These are phyloP conservation scores for Palythoa grandis DNA, from an alignment of 92 coral and sea anemone species.

Conservation along the genomic window DNA sequence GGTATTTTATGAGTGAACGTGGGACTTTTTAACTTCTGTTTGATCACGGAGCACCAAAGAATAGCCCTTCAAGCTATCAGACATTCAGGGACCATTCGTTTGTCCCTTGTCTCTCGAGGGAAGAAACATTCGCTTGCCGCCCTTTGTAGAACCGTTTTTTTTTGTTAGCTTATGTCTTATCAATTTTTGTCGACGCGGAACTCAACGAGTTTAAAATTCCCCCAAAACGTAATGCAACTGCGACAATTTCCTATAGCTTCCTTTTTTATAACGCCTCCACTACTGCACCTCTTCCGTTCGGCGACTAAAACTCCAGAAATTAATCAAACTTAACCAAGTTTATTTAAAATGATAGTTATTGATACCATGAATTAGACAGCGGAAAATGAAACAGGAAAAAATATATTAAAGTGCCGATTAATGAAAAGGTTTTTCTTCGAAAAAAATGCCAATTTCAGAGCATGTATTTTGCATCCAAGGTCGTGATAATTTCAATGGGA, in stretches of 20 bases:
- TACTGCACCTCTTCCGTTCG: conserved; percentile 37
- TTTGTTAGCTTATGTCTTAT: conserved; percentile 39
- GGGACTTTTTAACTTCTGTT: conserved; percentile 12
- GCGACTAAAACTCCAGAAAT: neutral
- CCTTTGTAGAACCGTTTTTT: neutral
- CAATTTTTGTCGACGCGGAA: conserved; percentile 21
- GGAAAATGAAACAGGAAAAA: neutral
- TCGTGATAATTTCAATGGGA: no score
- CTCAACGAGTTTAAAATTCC: neutral
- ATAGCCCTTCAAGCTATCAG: conserved; percentile 49
- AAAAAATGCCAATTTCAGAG: neutral
- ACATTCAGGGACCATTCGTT: conserved; percentile 68
- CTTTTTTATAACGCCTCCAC: conserved; percentile 11
- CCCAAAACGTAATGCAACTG: neutral
- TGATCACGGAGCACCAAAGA: conserved; percentile 11
- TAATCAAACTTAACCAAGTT: conserved; percentile 1
- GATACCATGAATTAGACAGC: neutral
- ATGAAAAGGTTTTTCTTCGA: no score
- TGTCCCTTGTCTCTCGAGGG: conserved; percentile 51
- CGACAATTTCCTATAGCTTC: conserved; percentile 26
- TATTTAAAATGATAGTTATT: neutral
- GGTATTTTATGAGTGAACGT: conserved; percentile 31
- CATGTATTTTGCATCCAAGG: neutral
- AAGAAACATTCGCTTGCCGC: conserved; percentile 51
- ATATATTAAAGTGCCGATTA: neutral